phyloP scores from a whole-genome alignment of 2,888 invertebrate species.

The Pharmacophagus antenor region DNA sequence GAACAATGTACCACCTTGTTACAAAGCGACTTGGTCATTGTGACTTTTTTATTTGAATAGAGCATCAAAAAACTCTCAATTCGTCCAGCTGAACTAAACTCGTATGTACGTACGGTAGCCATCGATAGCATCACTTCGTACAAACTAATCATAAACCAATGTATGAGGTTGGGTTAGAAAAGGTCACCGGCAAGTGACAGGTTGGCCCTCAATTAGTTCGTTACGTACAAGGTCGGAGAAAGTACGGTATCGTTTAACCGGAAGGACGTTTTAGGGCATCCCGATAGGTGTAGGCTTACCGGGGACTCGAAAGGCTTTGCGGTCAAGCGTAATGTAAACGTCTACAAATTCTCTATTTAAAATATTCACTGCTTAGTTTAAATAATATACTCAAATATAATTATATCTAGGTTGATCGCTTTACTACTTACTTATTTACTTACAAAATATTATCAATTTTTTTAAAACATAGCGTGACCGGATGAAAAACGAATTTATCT shows the following conservation, averaged over 20 bases:
- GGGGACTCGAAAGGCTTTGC: slow-evolving; percentile 28
- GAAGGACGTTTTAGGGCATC: slow-evolving; percentile 32
- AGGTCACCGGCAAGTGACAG: background rate
- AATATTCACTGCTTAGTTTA: background rate
- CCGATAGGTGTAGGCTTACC: slow-evolving; percentile 33
- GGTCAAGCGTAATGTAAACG: slow-evolving; percentile 13
- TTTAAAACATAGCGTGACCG: too few species aligned
- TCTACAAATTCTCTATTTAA: background rate
- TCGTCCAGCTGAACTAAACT: too few species aligned
- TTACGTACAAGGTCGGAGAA: slow-evolving; percentile 15
- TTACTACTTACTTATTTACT: too few species aligned
- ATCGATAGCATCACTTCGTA: too few species aligned
- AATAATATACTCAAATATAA: background rate
- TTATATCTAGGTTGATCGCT: background rate
- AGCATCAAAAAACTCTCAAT: too few species aligned
- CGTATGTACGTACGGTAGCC: too few species aligned
- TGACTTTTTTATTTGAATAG: too few species aligned
- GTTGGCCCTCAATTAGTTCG: slow-evolving; percentile 19
- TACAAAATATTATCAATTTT: too few species aligned
- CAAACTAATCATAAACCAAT: too few species aligned
- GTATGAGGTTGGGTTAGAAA: background rate
- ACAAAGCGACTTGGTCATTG: too few species aligned
- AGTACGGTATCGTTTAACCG: slow-evolving; percentile 24
- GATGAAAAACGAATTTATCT: too few species aligned
- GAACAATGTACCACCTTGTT: too few species aligned